Base-by-base conservation (phyloP, 2,113 vertebrate genomes). In the Fukomys damarensis region DNA sequence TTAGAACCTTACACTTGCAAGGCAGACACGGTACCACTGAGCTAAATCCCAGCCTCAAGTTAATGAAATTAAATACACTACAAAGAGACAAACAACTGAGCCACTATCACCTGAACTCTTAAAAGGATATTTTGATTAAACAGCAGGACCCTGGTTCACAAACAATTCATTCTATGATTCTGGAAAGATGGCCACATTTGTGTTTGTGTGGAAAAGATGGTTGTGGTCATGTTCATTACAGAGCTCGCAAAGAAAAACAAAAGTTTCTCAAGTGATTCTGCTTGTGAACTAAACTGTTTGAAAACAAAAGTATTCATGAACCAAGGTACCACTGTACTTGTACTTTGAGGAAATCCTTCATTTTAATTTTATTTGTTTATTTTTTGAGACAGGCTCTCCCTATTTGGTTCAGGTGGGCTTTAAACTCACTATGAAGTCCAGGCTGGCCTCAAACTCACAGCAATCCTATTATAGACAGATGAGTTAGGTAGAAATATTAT, bases 41-140 rank as follows among this genome's bases (percentile, higher is more conserved):
- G 46, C 46, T 49, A 49, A 49, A 49, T 49, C 46, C 46, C 46
- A 5, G 9, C 46, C 46, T 9, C 46, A 49, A 77, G 43, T 66
- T 91, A 94, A 86, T 89, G 43, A 81, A 85, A 88, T 84, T 46
- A 70, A 93, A 74, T 80, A 80, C 54, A 61, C 32, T 70, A 88
- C 38, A 68, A 92, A 82, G 30, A 91, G 41, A 76, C 54, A 54
- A 35, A 22, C 38, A 85, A 59, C 1, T 86, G 70, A 85, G 14
- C 17, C 70, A 79, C 13, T 96, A 52, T 49, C 54, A 58, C 83
- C 8, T 52, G 26, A 91, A 76, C 66, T 89, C 9, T 52, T 65
- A 72, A 72, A 41, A 76, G 43, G 68, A 26, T 30, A 89, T 76
- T 94, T 94, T 92, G 16, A 68, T 46, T 59, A 41, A 24, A 72